Base-by-base conservation (phyloP, 2,888 invertebrate species). In the Stenurella melanura region DNA sequence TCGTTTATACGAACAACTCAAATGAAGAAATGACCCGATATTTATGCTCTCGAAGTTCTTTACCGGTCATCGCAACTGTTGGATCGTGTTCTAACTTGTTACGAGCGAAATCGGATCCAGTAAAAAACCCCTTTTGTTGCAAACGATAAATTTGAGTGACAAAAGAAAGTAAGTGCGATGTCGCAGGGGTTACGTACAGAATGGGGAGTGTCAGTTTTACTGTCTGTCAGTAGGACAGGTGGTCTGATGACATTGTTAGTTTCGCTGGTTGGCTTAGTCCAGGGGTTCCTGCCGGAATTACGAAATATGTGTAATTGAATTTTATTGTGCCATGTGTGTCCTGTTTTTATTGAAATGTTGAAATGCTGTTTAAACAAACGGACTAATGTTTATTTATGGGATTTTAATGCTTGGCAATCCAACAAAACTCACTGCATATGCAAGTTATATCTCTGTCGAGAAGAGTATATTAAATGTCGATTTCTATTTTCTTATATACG, bases 191-290 rank as follows among this genome's bases (percentile, higher is more conserved):
- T 76, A 54, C 73, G 69, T 71, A 75, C 67, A 61, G 54, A 68
- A 81, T 54, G 78, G 83, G 83, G 83, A 78, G 83, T 82, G 83
- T 84, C 83, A 83, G 78, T 80, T 82, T 77, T 79, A 81, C 76
- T 83, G 78, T 83, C 81, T 83, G 85, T 84, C 85, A 84, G 74
- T 66, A 73, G 81, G 87, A 86, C 87, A 87, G 87, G 87, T 87
- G 87, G 87, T 81, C 84, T 85, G 87, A 86, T 86, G 85, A 86
- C 85, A 86, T 87, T 85, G 87, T 87, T 87, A 86, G 87, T 85
- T 86, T 85, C 87, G 83, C 83, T 86, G 85, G 85, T 83, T 85
- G 85, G 80, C 82, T 86, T 75, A 68, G 64, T 38, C 83, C 80
- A 81, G 84, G 85, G 85, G 84, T 83, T 81, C 80, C 76, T 77